phyloP scores from a whole-genome alignment of 1,140 invertebrate species.

The Pseudomyrmex cubaensis region DNA sequence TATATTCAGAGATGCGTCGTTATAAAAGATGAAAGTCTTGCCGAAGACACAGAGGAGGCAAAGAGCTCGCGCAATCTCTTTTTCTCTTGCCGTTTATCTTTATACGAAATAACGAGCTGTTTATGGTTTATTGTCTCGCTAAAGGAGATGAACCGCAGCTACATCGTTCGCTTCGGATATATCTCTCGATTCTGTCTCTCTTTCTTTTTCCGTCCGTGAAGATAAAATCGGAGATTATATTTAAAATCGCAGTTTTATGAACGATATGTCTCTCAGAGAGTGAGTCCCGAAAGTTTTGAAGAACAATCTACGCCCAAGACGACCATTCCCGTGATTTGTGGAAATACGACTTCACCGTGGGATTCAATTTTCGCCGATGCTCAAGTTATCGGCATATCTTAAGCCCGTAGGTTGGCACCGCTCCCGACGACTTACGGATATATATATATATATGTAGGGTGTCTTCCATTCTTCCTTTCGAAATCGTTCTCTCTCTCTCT shows the following conservation, averaged over 20 bases:
- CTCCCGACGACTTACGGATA: slow-evolving; percentile 37
- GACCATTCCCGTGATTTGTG: slow-evolving; percentile 53
- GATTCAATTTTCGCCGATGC: slow-evolving; percentile 60
- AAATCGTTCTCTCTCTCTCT: neutral
- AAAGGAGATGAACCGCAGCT: no score
- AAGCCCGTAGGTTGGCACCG: slow-evolving; percentile 32
- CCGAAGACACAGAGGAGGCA: no score
- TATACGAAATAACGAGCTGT: no score
- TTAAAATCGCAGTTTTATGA: slow-evolving; percentile 24
- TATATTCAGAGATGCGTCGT: no score
- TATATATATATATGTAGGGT: slow-evolving; percentile 30
- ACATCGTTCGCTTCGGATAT: no score
- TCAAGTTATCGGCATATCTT: slow-evolving; percentile 61
- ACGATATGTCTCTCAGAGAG: slow-evolving; percentile 17
- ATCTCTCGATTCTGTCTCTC: no score
- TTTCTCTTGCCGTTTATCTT: no score
- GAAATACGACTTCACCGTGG: slow-evolving; percentile 56
- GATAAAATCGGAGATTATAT: neutral
- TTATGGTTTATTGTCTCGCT: no score
- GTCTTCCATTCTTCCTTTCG: slow-evolving; percentile 10
- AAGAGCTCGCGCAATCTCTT: no score
- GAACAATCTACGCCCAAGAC: slow-evolving; percentile 47
- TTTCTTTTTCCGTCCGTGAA: neutral
- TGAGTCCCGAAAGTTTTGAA: slow-evolving; percentile 35
- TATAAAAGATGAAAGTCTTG: no score